Conservation (phyloP, 2,797 vertebrate species). For the Halcyon badia region DNA sequence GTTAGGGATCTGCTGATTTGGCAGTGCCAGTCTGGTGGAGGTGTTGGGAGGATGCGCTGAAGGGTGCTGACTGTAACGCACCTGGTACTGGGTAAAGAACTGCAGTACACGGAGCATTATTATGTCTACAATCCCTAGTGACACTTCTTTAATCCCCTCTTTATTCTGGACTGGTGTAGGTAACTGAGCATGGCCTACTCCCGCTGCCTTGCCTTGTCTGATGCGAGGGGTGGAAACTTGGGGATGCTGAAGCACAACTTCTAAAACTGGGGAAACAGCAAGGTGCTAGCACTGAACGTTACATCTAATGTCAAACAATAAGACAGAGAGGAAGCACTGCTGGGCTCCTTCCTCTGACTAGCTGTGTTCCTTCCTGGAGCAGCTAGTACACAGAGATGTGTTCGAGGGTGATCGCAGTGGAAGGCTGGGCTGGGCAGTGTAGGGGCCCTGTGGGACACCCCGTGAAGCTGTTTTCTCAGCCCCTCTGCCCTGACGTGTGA, state of each 20-base stretch:
- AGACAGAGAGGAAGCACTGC: not conserved
- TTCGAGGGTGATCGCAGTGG: accelerated
- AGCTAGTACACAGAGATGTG: accelerated
- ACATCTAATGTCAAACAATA: too few relatives aligned
- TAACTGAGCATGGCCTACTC: not conserved
- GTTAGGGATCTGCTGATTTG: not conserved
- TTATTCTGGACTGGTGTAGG: accelerated
- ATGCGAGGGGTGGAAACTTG: not conserved
- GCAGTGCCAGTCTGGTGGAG: not conserved
- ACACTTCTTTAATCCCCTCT: not conserved
- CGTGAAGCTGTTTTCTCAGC: accelerated
- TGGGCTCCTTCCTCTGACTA: not conserved
- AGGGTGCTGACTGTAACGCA: not conserved
- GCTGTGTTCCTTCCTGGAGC: not conserved
- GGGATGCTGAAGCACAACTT: not conserved
- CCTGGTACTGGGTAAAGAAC: not conserved
- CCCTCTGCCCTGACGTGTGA: accelerated
- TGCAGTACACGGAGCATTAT: accelerated
- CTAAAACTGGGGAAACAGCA: accelerated
- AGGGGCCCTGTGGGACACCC: not conserved
- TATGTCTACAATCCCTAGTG: not conserved
- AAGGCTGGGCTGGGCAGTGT: accelerated
- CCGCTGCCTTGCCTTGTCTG: not conserved
- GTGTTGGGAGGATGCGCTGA: not conserved
- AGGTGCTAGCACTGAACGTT: accelerated